These are phyloP conservation scores for Sciurus carolinensis DNA, from an alignment of 2,797 vertebrate species.

Conservation along the genomic window DNA sequence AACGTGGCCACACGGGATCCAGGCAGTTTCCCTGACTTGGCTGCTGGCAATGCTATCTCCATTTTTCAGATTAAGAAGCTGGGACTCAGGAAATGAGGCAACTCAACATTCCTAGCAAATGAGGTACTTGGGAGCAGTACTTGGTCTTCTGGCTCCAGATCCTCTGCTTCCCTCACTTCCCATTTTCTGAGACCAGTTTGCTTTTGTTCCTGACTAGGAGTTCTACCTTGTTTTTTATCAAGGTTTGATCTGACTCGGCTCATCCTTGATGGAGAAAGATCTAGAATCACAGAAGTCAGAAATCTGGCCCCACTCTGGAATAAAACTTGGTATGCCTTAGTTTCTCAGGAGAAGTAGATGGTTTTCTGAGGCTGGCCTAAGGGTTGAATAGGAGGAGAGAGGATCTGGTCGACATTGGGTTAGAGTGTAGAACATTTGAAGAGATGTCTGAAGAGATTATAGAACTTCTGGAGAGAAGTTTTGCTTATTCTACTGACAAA, in stretches of 20 bases:
- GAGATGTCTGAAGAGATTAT: too few species aligned
- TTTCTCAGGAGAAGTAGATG: background rate
- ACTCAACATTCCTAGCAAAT: background rate
- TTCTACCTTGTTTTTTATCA: background rate
- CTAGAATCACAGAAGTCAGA: background rate
- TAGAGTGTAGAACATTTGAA: background rate
- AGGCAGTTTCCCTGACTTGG: too few species aligned
- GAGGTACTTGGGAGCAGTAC: background rate
- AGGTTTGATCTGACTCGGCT: background rate
- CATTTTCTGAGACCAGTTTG: background rate
- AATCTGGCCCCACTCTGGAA: background rate
- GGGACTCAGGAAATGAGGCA: background rate
- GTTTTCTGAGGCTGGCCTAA: background rate
- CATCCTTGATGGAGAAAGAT: slow-evolving; percentile 36
- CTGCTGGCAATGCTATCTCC: background rate
- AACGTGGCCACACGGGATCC: too few species aligned
- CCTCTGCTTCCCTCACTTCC: background rate
- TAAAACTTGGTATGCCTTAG: background rate
- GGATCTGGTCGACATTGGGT: background rate
- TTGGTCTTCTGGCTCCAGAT: background rate
- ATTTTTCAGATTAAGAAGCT: background rate
- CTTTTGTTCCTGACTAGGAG: background rate
- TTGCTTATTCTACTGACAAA: background rate
- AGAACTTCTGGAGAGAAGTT: background rate
- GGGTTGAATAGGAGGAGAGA: background rate